A percentile compares a stretch with the other conserved stretches of the same genome.
Evolutionary conservation across 2,797 vertebrate genomes (phyloP).

Genomic region (Eptatretus atami): DNA sequence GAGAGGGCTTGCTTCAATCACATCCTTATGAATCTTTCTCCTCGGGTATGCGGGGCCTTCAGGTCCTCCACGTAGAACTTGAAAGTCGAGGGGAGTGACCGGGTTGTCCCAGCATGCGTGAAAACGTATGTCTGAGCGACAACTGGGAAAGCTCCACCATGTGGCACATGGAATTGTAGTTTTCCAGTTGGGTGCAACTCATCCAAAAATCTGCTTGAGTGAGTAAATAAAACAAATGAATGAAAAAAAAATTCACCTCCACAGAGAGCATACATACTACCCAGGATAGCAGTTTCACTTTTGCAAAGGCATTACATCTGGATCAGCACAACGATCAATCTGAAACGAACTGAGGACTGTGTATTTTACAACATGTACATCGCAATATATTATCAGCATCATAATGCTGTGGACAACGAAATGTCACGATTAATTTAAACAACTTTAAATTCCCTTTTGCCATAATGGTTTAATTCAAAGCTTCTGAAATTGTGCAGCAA

Average conservation of each 20-base stretch:
- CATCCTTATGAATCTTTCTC: constrained; percentile 95
- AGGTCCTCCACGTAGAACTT: constrained; percentile 96
- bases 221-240: too few relatives aligned
- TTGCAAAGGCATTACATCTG: neutral
- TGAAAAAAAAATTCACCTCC: too few relatives aligned
- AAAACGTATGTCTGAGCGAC: constrained; percentile 89
- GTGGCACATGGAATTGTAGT: constrained; percentile 92
- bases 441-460: too few relatives aligned
- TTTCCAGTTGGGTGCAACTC: constrained; percentile 89
- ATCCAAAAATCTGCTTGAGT: constrained; percentile 47
- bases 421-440: too few relatives aligned
- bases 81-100: constrained; percentile 83
- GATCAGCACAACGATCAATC: neutral
- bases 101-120: constrained; percentile 89
- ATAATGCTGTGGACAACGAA: too few relatives aligned
- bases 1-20: constrained; percentile 38
- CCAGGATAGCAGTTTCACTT: neutral
- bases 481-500: too few relatives aligned
- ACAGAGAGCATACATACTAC: too few relatives aligned
- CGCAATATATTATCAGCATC: too few relatives aligned
- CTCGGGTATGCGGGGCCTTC: constrained; percentile 81
- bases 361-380: too few relatives aligned
- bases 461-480: too few relatives aligned
- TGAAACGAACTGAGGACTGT: neutral
- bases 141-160: constrained; percentile 89